A percentile compares a stretch with the other conserved stretches of the same genome.
These are phyloP conservation scores for Micropoecilia bifurca DNA, from an alignment of 2,797 vertebrate species.

Conservation along the genomic window DNA sequence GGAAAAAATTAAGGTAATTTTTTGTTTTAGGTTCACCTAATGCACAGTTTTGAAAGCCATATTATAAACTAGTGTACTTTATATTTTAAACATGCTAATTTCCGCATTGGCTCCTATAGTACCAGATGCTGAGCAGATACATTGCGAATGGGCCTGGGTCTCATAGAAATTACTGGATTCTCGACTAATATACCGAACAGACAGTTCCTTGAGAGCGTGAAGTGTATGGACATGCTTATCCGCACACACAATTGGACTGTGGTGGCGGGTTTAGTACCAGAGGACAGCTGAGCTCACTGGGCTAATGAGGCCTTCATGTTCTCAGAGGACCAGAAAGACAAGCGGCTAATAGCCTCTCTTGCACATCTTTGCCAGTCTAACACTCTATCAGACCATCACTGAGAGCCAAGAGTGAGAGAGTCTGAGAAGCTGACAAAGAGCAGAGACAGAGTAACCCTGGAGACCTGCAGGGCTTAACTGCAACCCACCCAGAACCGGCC, in stretches of 20 bases:
- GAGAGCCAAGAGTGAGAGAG: constrained; percentile 51
- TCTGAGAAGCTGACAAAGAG: constrained; percentile 67
- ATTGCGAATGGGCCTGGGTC: constrained; percentile 16
- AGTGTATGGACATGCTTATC: constrained; percentile 20
- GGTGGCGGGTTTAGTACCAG: constrained; percentile 45
- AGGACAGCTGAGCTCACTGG: constrained; percentile 61
- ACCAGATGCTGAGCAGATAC: constrained; percentile 30
- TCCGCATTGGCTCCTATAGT: constrained; percentile 8
- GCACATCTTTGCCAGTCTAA: constrained; percentile 47
- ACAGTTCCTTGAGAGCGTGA: constrained; percentile 28
- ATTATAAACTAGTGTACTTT: neutral
- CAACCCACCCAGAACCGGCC: constrained; percentile 72
- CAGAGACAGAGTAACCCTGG: constrained; percentile 66
- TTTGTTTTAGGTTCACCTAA: neutral
- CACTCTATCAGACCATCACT: constrained; percentile 46
- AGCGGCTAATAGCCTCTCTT: constrained; percentile 63
- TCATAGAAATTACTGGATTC: constrained; percentile 8
- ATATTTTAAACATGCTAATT: neutral
- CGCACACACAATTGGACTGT: constrained; percentile 33
- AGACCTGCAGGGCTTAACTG: constrained; percentile 71
- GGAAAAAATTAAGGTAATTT: neutral
- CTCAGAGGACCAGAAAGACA: constrained; percentile 58
- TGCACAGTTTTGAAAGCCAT: neutral
- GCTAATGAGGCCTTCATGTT: constrained; percentile 70
- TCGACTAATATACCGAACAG: constrained; percentile 10